phyloP scores from a whole-genome alignment of 2,113 vertebrate genomes.

The Lutjanus erythropterus region DNA sequence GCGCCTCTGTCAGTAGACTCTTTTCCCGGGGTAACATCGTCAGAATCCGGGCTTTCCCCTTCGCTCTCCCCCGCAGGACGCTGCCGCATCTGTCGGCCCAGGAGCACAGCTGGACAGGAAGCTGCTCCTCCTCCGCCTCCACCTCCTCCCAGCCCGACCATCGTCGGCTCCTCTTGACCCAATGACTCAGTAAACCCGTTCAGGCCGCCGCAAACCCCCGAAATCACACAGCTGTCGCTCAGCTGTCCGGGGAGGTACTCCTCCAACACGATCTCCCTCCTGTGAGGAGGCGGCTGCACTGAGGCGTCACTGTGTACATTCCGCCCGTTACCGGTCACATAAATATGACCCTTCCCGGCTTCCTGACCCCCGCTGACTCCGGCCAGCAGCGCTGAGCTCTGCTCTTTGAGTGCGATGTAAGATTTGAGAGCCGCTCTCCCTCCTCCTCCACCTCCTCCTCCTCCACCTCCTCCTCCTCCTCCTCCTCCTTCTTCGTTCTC shows the following conservation, averaged over 20 bases:
- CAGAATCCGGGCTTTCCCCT: neutral
- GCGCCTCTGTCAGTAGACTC: neutral
- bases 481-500: constrained; percentile 69
- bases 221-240: constrained; percentile 51
- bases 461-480: neutral
- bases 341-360: constrained; percentile 47
- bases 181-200: constrained; percentile 81
- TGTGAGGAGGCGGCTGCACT: neutral
- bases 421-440: constrained; percentile 16
- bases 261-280: constrained; percentile 37
- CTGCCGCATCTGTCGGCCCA: constrained; percentile 14
- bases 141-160: constrained; percentile 16
- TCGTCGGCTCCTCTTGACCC: constrained; percentile 32
- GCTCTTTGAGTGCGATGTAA: constrained; percentile 39
- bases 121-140: constrained; percentile 17
- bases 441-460: constrained; percentile 5
- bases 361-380: constrained; percentile 61
- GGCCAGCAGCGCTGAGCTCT: constrained; percentile 38
- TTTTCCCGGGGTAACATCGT: neutral
- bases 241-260: constrained; percentile 30
- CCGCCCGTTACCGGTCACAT: constrained; percentile 53
- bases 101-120: constrained; percentile 57
- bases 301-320: constrained; percentile 62
- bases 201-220: constrained; percentile 46
- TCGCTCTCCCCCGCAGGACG: constrained; percentile 6